These are phyloP conservation scores for Hedychridium roseum DNA, from an alignment of 2,888 invertebrate genomes.

Conservation along the genomic window DNA sequence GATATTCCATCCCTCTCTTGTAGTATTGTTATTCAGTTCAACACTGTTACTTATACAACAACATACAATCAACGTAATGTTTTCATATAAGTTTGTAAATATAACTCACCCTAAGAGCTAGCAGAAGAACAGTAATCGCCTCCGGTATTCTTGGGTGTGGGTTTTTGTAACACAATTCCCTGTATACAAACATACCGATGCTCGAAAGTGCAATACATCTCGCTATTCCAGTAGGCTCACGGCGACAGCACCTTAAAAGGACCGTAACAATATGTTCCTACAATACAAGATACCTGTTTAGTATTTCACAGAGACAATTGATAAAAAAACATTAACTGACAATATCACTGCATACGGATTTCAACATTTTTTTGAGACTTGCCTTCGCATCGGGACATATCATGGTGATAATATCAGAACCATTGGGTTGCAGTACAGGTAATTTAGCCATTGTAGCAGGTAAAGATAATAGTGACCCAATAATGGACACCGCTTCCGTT, in stretches of 20 bases:
- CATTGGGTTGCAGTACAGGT: slow-evolving; percentile 75
- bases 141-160: slow-evolving; percentile 74
- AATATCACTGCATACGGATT: neutral
- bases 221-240: slow-evolving; percentile 88
- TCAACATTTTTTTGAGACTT: no score
- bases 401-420: slow-evolving; percentile 67
- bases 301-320: slow-evolving; percentile 1
- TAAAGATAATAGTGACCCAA: slow-evolving; percentile 86
- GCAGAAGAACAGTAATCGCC: slow-evolving; percentile 73
- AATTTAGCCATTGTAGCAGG: slow-evolving; percentile 76
- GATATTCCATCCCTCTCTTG: no score
- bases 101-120: slow-evolving; percentile 72
- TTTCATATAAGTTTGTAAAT: slow-evolving; percentile 1
- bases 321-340: neutral
- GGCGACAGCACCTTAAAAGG: slow-evolving; percentile 84
- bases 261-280: slow-evolving; percentile 90
- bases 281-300: slow-evolving; percentile 27
- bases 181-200: slow-evolving; percentile 78
- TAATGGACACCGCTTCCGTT: slow-evolving; percentile 88
- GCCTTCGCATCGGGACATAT: slow-evolving; percentile 82
- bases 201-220: slow-evolving; percentile 89
- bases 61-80: no score
- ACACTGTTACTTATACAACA: no score
- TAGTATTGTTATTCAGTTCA: no score
- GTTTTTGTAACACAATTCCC: slow-evolving; percentile 70